Evolutionary conservation across 2,113 vertebrate species (phyloP), one percentile per base, ranked within the genome.

Genomic region (Tragelaphus scriptus): DNA sequence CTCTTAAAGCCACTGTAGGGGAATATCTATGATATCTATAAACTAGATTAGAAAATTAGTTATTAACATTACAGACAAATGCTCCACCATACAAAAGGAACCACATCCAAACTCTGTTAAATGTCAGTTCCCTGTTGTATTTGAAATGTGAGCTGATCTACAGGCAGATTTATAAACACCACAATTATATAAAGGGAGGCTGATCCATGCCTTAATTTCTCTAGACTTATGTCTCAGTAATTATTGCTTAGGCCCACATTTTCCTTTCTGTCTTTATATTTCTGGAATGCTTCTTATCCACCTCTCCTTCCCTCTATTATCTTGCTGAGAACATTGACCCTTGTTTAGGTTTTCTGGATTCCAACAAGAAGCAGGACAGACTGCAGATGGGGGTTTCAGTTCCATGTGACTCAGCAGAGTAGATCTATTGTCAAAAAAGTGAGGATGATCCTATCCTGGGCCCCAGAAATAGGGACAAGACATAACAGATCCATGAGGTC

Each of bases 381-480:
- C 59, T 51, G 77, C 55, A 90, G 88, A 58, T 1, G 80, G 65
- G 16, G 61, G 80, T 25, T 91, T 84, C 14, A 26, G 56, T 91
- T 98, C 89, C 87, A 15, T 79, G 91, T 95, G 92, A 93, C 87
- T 98, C 97, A 98, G 95, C 87, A 26, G 55, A 9, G 2, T 28
- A n/a, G 68, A 79, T 77, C 36, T 80, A 40, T 88, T 90, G 85
- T 96, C 77, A 63, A 89, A 63, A 71, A 71, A 44, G 28, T 4
- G 2, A 94, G 82, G 77, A 36, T 98, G 97, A 97, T 85, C 36
- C 79, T 59, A 97, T 85, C 36, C 79, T 59, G 55, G 89, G 94
- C 16, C 30, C 94, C 90, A 91, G 95, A 97, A 97, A 96, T 95
- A 97, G 94, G 82, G 71, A 79, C 40, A 13, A 65, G 68, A 23